These are phyloP conservation scores for Pungitius pungitius DNA, from an alignment of 2,113 vertebrate species.

Conservation along the genomic window DNA sequence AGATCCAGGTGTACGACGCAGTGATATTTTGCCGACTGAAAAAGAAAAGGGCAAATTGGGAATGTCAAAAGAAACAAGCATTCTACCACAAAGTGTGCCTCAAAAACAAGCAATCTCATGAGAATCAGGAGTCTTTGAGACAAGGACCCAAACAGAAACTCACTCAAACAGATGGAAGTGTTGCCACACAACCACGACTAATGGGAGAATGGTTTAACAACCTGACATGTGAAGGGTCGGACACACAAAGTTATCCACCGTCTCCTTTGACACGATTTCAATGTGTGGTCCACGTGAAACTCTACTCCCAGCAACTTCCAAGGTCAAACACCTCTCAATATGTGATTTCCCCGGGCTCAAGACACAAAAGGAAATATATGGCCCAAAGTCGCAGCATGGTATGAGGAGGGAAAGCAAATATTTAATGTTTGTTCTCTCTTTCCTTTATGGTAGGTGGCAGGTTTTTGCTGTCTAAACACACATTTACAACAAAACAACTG, in stretches of 20 bases:
- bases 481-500: constrained; percentile 76
- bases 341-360: constrained; percentile 17
- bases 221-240: constrained; percentile 1
- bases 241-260: constrained; percentile 8
- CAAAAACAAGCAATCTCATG: neutral
- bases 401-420: constrained; percentile 78
- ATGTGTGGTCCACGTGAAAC: constrained; percentile 42
- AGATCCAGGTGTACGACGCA: neutral
- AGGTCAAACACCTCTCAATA: constrained; percentile 55
- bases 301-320: constrained; percentile 38
- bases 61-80: neutral
- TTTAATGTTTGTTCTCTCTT: constrained; percentile 78
- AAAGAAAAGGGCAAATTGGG: neutral
- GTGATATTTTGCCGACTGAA: neutral
- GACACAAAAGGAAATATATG: constrained; percentile 73
- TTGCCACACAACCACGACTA: constrained; percentile 35
- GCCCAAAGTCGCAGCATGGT: constrained; percentile 68
- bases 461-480: constrained; percentile 73
- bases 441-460: constrained; percentile 76
- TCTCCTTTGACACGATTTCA: constrained; percentile 31
- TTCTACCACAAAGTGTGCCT: neutral
- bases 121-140: constrained; percentile 15
- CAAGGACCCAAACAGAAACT: constrained; percentile 2
- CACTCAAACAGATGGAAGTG: constrained; percentile 19
- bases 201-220: constrained; percentile 31